Percentiles rank a stretch among this genome's conserved stretches.
Evolutionary conservation across 1,140 invertebrate genomes (phyloP).

Genomic region (Ceratosolen solmsi): DNA sequence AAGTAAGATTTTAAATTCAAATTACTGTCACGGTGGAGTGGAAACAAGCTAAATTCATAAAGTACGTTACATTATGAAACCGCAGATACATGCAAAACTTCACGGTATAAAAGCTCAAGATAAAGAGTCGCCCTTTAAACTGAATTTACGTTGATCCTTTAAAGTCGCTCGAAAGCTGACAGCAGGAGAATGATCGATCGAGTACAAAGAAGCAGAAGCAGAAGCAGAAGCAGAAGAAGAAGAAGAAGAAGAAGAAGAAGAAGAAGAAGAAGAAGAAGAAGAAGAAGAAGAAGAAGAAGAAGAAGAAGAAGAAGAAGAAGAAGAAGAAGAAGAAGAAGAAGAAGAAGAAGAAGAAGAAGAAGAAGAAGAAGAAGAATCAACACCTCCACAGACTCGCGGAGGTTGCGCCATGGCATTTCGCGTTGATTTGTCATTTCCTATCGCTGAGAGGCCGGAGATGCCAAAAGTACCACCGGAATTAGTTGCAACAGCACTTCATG

Average conservation of each 20-base stretch:
- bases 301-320: too few species aligned
- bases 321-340: too few species aligned
- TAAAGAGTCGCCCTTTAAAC: conserved; percentile 35
- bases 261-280: neutral
- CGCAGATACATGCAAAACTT: neutral
- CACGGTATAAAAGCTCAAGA: neutral
- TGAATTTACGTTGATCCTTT: conserved; percentile 7
- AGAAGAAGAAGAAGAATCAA: conserved; percentile 7
- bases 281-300: too few species aligned
- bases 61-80: neutral
- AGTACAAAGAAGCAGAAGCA: neutral
- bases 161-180: neutral
- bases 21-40: too few species aligned
- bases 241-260: neutral
- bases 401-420: neutral
- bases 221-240: too few species aligned
- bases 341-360: too few species aligned
- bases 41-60: neutral
- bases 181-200: conserved; percentile 32
- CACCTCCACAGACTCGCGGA: neutral
- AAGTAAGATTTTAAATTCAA: too few species aligned
- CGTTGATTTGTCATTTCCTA: conserved; percentile 41
- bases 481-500: neutral
- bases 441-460: neutral
- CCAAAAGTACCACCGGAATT: conserved; percentile 12